Conservation (phyloP, 2,797 vertebrate genomes). For the Phylloscopus collybita region DNA sequence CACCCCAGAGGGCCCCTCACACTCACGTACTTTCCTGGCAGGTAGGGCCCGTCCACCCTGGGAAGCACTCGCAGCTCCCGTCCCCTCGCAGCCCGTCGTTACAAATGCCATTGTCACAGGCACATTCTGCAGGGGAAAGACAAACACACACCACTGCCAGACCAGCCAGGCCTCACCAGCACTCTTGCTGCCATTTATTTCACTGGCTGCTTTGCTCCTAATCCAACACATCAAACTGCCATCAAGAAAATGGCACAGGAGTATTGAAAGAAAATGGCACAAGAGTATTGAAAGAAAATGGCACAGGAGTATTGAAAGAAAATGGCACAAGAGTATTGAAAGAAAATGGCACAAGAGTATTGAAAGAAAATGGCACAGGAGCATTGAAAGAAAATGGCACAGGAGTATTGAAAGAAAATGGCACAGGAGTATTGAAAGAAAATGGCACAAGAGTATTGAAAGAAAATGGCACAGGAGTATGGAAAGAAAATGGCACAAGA, state of each 20-base stretch:
- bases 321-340: not conserved
- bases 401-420: not conserved
- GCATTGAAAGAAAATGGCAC: not conserved
- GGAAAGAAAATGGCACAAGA: not conserved
- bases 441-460: not conserved
- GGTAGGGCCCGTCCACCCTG: slow-evolving; percentile 87
- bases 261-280: not conserved
- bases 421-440: not conserved
- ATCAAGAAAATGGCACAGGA: not conserved
- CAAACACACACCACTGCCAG: not conserved
- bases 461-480: not conserved
- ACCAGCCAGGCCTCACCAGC: not conserved
- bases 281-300: not conserved
- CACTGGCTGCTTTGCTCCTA: not conserved
- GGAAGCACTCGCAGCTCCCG: slow-evolving; percentile 88
- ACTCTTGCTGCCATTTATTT: not conserved
- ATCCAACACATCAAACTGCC: not conserved
- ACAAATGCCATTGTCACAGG: slow-evolving; percentile 88
- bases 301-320: not conserved
- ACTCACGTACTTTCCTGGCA: slow-evolving; percentile 84
- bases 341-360: too few relatives aligned
- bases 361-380: too few relatives aligned
- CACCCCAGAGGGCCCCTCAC: not conserved
- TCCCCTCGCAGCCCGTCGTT: slow-evolving; percentile 86
- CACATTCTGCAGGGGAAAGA: slow-evolving; percentile 81